phyloP scores from a whole-genome alignment of 2,888 invertebrate genomes.

The Habrosyne pyritoides region DNA sequence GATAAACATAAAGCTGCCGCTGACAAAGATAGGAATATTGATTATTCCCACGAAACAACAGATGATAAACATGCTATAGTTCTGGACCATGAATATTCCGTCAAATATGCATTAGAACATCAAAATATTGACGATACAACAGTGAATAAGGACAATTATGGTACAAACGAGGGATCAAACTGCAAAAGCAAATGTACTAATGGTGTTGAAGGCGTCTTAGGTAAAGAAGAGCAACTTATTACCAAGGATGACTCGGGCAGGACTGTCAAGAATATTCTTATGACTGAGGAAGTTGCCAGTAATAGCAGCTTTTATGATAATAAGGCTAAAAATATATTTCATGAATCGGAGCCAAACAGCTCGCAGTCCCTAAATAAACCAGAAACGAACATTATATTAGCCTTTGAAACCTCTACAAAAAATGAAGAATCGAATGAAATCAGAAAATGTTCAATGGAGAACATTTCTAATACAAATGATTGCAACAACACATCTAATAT shows the following conservation, averaged over 20 bases:
- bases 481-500: too few species aligned
- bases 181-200: neutral
- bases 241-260: neutral
- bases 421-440: neutral
- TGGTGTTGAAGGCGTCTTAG: neutral
- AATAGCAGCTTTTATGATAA: neutral
- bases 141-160: neutral
- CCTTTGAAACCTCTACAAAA: neutral
- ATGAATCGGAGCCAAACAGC: neutral
- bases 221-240: neutral
- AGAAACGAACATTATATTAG: neutral
- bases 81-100: neutral
- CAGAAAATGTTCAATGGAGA: too few species aligned
- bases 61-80: neutral
- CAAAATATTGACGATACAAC: neutral
- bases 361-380: neutral
- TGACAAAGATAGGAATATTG: neutral
- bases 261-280: neutral
- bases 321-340: neutral
- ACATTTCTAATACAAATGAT: too few species aligned
- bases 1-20: neutral
- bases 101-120: neutral
- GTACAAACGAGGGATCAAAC: neutral
- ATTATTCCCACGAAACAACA: neutral
- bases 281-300: neutral